These are phyloP conservation scores for Meandrina meandrites DNA, from an alignment of 92 coral and sea anemone species.

Conservation along the genomic window DNA sequence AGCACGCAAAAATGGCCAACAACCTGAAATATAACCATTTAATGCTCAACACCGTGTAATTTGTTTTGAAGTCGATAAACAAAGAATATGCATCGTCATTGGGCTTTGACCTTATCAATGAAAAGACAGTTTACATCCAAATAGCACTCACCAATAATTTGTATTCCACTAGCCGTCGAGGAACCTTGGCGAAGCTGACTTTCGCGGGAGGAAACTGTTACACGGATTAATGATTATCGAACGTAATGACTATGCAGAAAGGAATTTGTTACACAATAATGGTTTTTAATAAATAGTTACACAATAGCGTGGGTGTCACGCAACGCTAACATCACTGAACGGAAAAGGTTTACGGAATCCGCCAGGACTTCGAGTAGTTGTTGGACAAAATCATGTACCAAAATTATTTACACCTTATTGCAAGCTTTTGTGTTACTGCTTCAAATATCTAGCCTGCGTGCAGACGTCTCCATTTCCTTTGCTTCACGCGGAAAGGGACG, in stretches of 20 bases:
- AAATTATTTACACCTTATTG: too few relatives aligned
- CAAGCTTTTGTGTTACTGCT: too few relatives aligned
- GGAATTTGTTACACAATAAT: background rate
- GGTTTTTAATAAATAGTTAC: background rate
- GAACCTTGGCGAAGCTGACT: background rate
- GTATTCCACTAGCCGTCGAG: background rate
- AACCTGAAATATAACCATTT: background rate
- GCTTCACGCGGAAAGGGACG: too few relatives aligned
- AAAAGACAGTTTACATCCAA: background rate
- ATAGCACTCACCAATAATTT: background rate
- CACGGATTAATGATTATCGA: background rate
- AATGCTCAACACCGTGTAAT: background rate
- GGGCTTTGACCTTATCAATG: too few relatives aligned
- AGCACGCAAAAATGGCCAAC: background rate
- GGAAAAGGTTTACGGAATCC: background rate
- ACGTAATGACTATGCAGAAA: background rate
- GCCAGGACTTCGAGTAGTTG: too few relatives aligned
- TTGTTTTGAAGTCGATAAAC: background rate
- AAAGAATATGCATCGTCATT: background rate
- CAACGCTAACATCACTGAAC: background rate
- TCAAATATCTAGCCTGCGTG: too few relatives aligned
- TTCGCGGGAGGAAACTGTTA: background rate
- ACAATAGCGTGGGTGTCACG: conserved; percentile 14
- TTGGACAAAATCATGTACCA: too few relatives aligned
- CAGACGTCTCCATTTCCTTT: too few relatives aligned